These are phyloP conservation scores for Mormyrus lacerda DNA, from an alignment of 2,113 vertebrate genomes.

Conservation along the genomic window DNA sequence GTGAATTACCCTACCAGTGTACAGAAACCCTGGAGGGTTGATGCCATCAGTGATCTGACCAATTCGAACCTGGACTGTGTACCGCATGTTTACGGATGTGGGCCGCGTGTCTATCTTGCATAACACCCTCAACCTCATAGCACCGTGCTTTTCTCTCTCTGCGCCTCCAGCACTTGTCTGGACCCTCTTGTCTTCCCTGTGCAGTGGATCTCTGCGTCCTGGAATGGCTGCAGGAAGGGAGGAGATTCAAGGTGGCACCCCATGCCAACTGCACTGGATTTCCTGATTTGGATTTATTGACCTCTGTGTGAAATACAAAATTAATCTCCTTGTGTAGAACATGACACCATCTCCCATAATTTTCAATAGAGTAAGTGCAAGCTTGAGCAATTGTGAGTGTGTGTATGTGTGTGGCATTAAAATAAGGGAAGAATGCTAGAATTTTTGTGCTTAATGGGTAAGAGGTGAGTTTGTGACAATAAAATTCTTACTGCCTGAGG, in stretches of 20 bases:
- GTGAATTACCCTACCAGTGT: neutral
- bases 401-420: neutral
- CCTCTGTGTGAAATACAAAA: neutral
- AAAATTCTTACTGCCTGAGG: neutral
- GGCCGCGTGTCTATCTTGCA: conserved; percentile 22
- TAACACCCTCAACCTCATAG: conserved; percentile 30
- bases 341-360: neutral
- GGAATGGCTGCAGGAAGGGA: neutral
- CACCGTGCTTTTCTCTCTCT: conserved; percentile 40
- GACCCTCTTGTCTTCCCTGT: conserved; percentile 36
- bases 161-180: conserved; percentile 30
- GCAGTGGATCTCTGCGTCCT: conserved; percentile 6
- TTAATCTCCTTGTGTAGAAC: neutral
- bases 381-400: neutral
- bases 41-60: conserved; percentile 34
- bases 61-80: conserved; percentile 30
- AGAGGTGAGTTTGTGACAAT: neutral
- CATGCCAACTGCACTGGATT: neutral
- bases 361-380: neutral
- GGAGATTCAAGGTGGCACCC: neutral
- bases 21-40: conserved; percentile 31
- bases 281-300: neutral
- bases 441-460: neutral
- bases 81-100: conserved; percentile 30
- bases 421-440: neutral